These are phyloP conservation scores for Crambe crambe DNA, from an alignment of 37 sponge, comb jelly and placozoan species.

Conservation along the genomic window DNA sequence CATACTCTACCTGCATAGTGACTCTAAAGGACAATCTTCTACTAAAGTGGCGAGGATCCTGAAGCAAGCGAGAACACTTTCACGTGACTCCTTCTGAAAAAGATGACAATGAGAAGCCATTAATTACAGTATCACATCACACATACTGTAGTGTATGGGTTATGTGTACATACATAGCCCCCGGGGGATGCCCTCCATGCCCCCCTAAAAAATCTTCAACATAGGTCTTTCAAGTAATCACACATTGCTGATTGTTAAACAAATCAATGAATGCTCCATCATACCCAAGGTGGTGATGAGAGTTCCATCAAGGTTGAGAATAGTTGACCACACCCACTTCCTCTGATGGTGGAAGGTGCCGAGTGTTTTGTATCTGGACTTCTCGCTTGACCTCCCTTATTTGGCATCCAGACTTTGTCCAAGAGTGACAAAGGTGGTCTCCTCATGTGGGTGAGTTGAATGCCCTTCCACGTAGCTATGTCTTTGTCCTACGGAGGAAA, in stretches of 20 bases:
- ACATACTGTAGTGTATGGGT: too few relatives aligned
- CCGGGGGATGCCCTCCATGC: too few relatives aligned
- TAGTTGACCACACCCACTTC: conserved; percentile 28
- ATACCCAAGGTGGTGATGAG: conserved; percentile 31
- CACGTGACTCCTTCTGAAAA: conserved; percentile 19
- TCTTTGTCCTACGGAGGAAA: neutral
- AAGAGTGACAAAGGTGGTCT: neutral
- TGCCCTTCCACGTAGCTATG: conserved; percentile 8
- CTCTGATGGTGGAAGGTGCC: neutral
- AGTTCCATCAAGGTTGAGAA: conserved; percentile 33
- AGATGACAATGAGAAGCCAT: neutral
- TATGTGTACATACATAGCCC: too few relatives aligned
- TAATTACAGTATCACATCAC: neutral
- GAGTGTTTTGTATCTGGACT: neutral
- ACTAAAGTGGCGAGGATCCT: conserved; percentile 20
- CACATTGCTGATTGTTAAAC: too few relatives aligned
- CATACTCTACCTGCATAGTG: conserved; percentile 13
- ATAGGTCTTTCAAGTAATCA: too few relatives aligned
- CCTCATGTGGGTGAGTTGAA: neutral
- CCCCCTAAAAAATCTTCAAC: too few relatives aligned
- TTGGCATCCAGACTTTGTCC: neutral
- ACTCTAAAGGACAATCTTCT: conserved; percentile 23
- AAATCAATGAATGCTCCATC: too few relatives aligned
- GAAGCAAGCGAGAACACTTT: conserved; percentile 12
- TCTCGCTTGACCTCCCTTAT: neutral